These are phyloP conservation scores for Loripinus fragilis DNA, from an alignment of 2,888 invertebrate genomes.

Conservation along the genomic window DNA sequence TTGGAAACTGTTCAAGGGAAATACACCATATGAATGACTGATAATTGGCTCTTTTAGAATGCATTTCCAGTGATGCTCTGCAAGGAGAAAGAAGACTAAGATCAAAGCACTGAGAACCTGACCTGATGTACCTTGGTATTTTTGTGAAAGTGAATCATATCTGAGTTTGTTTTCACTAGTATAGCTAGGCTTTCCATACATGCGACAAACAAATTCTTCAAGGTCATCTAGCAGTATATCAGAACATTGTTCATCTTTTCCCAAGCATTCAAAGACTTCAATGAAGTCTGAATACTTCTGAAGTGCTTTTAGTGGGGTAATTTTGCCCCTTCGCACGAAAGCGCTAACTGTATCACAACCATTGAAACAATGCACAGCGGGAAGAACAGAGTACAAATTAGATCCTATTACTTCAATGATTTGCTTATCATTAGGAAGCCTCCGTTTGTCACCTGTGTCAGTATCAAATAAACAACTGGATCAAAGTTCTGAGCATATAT, in stretches of 20 bases:
- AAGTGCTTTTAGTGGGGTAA: neutral
- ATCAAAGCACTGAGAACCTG: constrained; percentile 3
- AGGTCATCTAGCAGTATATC: neutral
- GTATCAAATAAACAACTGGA: constrained; percentile 25
- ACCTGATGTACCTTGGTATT: neutral
- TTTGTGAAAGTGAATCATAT: neutral
- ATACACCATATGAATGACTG: constrained; percentile 29
- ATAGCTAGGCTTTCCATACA: constrained; percentile 17
- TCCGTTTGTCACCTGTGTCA: constrained; percentile 15
- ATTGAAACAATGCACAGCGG: constrained; percentile 8
- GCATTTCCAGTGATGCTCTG: constrained; percentile 22
- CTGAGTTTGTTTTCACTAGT: constrained; percentile 24
- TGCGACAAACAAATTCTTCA: constrained; percentile 17
- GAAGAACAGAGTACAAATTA: constrained; percentile 11
- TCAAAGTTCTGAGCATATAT: constrained; percentile 13
- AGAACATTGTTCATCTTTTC: no score
- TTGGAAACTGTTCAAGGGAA: constrained; percentile 8
- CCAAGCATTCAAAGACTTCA: no score
- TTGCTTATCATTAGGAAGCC: constrained; percentile 17
- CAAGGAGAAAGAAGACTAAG: constrained; percentile 26
- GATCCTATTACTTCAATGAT: constrained; percentile 6
- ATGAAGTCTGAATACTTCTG: no score
- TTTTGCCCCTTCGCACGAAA: no score
- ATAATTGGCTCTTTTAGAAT: constrained; percentile 25
- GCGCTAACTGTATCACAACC: constrained; percentile 29